Base-by-base conservation (phyloP, 2,888 invertebrate species). In the Hirudinaria manillensis region DNA sequence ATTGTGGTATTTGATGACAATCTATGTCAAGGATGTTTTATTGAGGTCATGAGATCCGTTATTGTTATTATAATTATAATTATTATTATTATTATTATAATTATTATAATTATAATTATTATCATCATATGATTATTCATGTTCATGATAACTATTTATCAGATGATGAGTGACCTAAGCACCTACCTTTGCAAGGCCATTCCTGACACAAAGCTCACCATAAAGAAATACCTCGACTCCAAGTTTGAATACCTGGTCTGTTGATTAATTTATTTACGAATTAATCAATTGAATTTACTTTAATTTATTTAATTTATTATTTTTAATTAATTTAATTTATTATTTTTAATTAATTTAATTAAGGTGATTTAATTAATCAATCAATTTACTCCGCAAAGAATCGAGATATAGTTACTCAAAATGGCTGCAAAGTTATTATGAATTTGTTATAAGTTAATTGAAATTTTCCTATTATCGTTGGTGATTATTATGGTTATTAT, bases 171-270 rank as follows among this genome's bases (percentile, higher is more conserved):
- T 65, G 98, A 99, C 85, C 89, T 99, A 86, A 95, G 95, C 29
- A 98, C 98, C 0, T 99, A 97, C 83, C 88, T 99, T 0, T 91
- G 94, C 85, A 86, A 98, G 86, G 99, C 98, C 0, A 96, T 99
- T 81, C 99, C 99, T 0, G 99, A 99, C 84, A 99, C 98, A 0
- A 91, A 94, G 82, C 87, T 99, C 51, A 99, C 99, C 0, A 94
- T 99, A 61, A 92, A 93, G 80, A 97, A 97, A 83, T 99, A 99
- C 85, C 93, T 98, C 0, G 98, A 99, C 86, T 93, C 94, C 0
- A 99, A 99, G 86, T 99, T 99, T 85, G 98, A 99, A 83, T 99
- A 99, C 85, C 87, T 99, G 80, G 87, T 87, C 80, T 82, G 83
- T 80, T 51, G 67, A 67, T 36, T 24, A 27, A 29, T 34, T 51